Percentiles rank a stretch among this genome's conserved stretches.
phyloP scores from a whole-genome alignment of 2,113 vertebrate species.

The Sorex fumeus region DNA sequence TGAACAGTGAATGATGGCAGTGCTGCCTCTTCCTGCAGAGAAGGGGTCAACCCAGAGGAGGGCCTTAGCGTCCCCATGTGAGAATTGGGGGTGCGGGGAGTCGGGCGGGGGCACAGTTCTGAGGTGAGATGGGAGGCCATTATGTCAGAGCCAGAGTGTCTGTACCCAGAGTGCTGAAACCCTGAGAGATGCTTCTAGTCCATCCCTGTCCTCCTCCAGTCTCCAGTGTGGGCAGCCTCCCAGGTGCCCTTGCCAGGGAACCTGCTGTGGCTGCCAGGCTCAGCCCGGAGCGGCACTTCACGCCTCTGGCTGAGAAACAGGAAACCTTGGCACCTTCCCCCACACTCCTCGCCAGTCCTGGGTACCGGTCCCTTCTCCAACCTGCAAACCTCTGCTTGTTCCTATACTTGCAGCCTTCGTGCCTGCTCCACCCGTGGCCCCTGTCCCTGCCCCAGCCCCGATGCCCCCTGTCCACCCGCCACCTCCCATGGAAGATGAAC shows the following conservation, averaged over 20 bases:
- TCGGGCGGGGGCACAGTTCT: background rate
- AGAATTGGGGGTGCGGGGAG: background rate
- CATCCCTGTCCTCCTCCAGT: background rate
- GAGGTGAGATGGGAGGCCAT: background rate
- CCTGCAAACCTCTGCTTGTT: background rate
- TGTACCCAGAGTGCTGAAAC: background rate
- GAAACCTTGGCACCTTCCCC: background rate
- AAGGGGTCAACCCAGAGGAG: background rate
- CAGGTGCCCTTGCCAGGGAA: background rate
- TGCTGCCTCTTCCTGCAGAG: background rate
- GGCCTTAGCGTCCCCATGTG: background rate
- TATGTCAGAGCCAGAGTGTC: background rate
- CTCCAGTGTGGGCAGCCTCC: background rate
- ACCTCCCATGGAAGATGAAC: constrained; percentile 96
- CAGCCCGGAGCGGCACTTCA: background rate
- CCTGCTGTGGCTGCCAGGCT: background rate
- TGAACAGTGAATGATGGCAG: background rate
- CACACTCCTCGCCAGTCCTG: background rate
- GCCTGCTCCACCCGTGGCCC: constrained; percentile 96
- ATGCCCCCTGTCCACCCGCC: constrained; percentile 95
- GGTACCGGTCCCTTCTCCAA: background rate
- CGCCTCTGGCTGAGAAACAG: background rate
- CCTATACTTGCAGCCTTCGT: constrained; percentile 92
- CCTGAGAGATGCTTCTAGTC: no score
- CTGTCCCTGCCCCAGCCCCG: constrained; percentile 90